phyloP scores from a whole-genome alignment of 2,113 vertebrate genomes.

The Microtus montanus region DNA sequence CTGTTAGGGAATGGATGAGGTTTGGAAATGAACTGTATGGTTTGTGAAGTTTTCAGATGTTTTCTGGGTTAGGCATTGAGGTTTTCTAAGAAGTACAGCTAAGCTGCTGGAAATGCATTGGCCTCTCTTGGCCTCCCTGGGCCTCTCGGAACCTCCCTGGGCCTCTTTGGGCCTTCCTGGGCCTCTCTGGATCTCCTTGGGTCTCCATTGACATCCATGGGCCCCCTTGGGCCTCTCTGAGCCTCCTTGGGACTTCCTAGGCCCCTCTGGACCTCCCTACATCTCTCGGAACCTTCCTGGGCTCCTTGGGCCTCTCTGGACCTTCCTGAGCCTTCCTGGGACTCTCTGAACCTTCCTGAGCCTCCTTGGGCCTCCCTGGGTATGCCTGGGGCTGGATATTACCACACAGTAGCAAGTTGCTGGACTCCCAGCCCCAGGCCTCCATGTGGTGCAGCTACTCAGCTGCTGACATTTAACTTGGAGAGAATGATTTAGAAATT shows the following conservation, averaged over 20 bases:
- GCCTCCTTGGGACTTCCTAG: neutral
- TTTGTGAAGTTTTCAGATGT: neutral
- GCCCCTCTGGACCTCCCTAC: neutral
- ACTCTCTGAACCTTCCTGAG: no score
- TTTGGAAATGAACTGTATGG: neutral
- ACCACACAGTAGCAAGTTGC: fast-evolving
- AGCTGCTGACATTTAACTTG: neutral
- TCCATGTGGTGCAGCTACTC: neutral
- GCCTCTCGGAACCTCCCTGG: neutral
- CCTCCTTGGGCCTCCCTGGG: neutral
- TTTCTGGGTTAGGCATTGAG: neutral
- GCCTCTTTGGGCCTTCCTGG: neutral
- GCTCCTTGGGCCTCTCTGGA: no score
- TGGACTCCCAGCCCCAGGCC: neutral
- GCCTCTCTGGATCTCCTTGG: neutral
- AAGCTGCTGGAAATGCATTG: neutral
- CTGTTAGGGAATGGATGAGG: fast-evolving
- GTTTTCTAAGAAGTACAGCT: fast-evolving
- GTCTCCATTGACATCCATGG: neutral
- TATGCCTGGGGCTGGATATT: fast-evolving
- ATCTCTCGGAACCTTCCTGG: neutral
- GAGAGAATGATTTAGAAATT: neutral
- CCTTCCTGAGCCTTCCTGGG: no score
- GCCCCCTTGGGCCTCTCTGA: neutral
- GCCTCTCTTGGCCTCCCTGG: neutral